Conservation (phyloP, 2,113 vertebrate species). For the Lamprologus lemairii region DNA sequence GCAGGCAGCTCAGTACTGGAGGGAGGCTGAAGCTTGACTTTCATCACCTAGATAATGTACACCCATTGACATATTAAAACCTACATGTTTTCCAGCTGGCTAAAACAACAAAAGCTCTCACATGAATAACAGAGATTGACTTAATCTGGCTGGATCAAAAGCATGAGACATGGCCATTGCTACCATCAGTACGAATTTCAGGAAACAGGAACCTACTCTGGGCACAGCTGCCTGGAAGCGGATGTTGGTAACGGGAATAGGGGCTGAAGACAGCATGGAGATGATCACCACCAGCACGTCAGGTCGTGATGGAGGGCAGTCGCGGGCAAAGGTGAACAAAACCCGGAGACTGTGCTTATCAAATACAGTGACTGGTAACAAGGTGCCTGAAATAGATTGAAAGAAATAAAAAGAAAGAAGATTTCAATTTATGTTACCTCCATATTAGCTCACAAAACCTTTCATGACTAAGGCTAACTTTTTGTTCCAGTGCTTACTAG, state of each 20-base stretch:
- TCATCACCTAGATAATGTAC: constrained; percentile 79
- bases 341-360: constrained; percentile 91
- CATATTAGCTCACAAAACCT: not conserved
- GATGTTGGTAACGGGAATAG: constrained; percentile 84
- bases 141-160: not conserved
- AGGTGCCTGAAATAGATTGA: constrained; percentile 74
- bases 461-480: not conserved
- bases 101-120: not conserved
- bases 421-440: not conserved
- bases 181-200: not conserved
- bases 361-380: constrained; percentile 90
- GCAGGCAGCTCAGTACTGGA: constrained; percentile 86
- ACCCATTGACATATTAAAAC: not conserved
- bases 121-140: fast-evolving
- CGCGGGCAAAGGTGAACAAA: constrained; percentile 90
- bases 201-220: constrained; percentile 20
- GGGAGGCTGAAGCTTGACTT: constrained; percentile 92
- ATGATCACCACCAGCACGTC: constrained; percentile 95
- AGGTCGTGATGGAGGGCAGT: constrained; percentile 79
- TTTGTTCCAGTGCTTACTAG: constrained; percentile 76
- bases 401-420: not conserved
- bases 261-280: constrained; percentile 93
- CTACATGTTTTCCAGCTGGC: not conserved
- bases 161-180: not conserved
- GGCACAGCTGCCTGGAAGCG: constrained; percentile 91